Percentiles rank a stretch among this genome's conserved stretches.
These are phyloP conservation scores for Kryphioiulus occultus DNA, from an alignment of 2,888 invertebrate species.

Conservation along the genomic window DNA sequence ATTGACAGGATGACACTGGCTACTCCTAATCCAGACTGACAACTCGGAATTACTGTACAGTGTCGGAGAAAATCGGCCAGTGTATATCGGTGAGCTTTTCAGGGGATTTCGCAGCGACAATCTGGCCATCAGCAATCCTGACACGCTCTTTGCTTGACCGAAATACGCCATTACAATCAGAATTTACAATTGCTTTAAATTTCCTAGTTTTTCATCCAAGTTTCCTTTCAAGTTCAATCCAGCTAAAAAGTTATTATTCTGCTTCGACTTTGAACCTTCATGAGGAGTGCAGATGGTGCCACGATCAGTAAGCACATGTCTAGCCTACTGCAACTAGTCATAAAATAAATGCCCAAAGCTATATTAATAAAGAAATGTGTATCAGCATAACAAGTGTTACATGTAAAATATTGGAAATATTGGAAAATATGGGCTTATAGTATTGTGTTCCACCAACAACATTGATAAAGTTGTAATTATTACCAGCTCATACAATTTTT, in stretches of 20 bases:
- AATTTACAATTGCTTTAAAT: too few species aligned
- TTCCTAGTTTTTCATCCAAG: background rate
- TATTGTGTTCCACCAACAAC: too few species aligned
- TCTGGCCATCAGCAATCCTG: conserved; percentile 35
- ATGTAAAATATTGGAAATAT: too few species aligned
- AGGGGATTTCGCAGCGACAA: background rate
- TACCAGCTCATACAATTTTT: too few species aligned
- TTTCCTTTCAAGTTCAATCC: background rate
- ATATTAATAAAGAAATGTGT: too few species aligned
- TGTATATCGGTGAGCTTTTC: conserved; percentile 20
- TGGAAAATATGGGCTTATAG: too few species aligned
- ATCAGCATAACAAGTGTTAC: too few species aligned
- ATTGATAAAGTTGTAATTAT: too few species aligned
- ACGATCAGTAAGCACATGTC: background rate
- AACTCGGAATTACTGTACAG: conserved; percentile 47
- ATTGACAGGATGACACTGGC: conserved; percentile 48
- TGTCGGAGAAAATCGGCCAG: background rate
- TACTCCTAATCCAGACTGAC: conserved; percentile 48
- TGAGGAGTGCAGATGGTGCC: background rate
- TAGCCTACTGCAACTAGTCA: too few species aligned
- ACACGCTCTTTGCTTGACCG: conserved; percentile 3
- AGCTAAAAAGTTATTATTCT: background rate
- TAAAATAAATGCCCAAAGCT: too few species aligned
- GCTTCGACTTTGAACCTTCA: background rate
- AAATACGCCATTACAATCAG: background rate